Evolutionary conservation across 2,888 invertebrate species (phyloP).

Genomic region (Callosobruchus maculatus): DNA sequence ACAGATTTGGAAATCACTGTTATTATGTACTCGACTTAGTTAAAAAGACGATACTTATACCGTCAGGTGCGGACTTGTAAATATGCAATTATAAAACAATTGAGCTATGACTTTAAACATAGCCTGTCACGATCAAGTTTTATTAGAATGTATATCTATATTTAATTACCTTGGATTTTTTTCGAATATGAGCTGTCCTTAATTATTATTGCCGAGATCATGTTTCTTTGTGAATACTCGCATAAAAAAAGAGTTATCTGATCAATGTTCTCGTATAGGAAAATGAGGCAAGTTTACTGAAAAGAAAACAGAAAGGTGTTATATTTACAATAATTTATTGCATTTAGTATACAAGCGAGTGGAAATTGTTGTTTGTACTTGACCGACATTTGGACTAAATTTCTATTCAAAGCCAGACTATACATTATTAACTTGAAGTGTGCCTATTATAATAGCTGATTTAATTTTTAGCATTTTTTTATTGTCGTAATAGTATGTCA

Average conservation of each 20-base stretch:
- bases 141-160: neutral
- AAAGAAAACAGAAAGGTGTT: neutral
- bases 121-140: neutral
- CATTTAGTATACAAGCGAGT: neutral
- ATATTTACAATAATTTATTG: neutral
- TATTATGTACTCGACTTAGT: neutral
- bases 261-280: neutral
- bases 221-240: neutral
- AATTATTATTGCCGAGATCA: neutral
- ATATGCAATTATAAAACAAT: neutral
- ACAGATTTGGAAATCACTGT: neutral
- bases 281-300: neutral
- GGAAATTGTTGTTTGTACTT: neutral
- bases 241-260: neutral
- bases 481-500: too few species aligned
- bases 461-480: too few species aligned
- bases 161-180: neutral
- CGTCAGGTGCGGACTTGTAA: neutral
- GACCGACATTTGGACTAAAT: neutral
- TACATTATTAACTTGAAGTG: too few species aligned
- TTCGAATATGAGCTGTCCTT: neutral
- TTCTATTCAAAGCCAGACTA: neutral
- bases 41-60: neutral
- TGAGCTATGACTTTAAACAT: neutral
- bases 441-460: too few species aligned